phyloP scores from a whole-genome alignment of 1,140 invertebrate genomes.

The Sarcophaga bullata region DNA sequence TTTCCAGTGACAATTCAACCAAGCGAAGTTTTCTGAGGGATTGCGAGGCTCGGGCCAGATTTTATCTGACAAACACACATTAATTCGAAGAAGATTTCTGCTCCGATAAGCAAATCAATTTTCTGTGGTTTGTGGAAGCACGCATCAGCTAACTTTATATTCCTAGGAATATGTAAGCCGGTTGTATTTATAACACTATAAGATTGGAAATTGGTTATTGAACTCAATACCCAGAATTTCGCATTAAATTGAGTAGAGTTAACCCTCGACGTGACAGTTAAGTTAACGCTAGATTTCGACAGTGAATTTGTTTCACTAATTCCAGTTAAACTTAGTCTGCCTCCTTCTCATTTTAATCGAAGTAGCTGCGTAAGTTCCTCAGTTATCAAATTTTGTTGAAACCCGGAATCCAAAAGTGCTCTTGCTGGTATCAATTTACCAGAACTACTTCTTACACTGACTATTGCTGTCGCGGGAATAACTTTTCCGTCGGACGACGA shows the following conservation, averaged over 20 bases:
- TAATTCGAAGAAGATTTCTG: conserved; percentile 27
- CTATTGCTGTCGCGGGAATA: no score
- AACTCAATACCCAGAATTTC: no score
- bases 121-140: not conserved
- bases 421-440: no score
- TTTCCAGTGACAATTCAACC: conserved; percentile 41
- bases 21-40: conserved; percentile 38
- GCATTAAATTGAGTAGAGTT: not conserved
- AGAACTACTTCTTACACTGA: no score
- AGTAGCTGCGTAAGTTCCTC: no score
- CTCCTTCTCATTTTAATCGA: no score
- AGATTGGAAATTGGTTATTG: no score
- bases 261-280: not conserved
- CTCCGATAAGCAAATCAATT: conserved; percentile 42
- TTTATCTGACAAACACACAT: conserved; percentile 32
- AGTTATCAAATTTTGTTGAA: no score
- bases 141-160: not conserved
- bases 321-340: no score
- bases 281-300: not conserved
- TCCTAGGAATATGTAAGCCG: not conserved
- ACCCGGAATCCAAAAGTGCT: no score
- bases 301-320: not conserved
- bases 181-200: no score
- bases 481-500: no score
- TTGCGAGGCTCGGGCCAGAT: not conserved